Percentiles rank a stretch among this genome's conserved stretches.
Evolutionary conservation across 2,888 invertebrate genomes (phyloP).

Genomic region (Rhabditoides inermis): DNA sequence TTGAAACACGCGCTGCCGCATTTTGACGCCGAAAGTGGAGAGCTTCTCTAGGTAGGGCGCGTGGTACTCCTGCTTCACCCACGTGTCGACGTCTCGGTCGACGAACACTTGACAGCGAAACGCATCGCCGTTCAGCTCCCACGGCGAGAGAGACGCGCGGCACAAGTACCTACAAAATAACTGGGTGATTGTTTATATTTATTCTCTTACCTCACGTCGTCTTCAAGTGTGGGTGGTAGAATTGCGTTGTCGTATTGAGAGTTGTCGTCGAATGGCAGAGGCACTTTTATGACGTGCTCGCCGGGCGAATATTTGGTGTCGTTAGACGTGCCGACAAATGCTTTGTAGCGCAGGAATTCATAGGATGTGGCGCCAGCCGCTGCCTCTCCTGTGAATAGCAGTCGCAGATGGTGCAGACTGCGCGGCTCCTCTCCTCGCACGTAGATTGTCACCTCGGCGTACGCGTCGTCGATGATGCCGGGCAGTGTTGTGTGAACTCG

Average conservation of each 20-base stretch:
- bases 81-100: slow-evolving; percentile 35
- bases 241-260: slow-evolving; percentile 34
- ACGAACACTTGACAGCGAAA: slow-evolving; percentile 14
- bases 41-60: slow-evolving; percentile 20
- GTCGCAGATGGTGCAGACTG: slow-evolving; percentile 17
- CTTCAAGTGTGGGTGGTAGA: slow-evolving; percentile 23
- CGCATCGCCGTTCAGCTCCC: slow-evolving; percentile 8
- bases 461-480: slow-evolving; percentile 19
- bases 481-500: not conserved
- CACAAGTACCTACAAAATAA: slow-evolving; percentile 20
- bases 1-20: slow-evolving; percentile 32
- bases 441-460: slow-evolving; percentile 21
- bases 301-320: slow-evolving; percentile 24
- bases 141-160: slow-evolving; percentile 11
- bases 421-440: slow-evolving; percentile 24
- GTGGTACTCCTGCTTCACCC: slow-evolving; percentile 31
- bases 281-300: slow-evolving; percentile 20
- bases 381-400: slow-evolving; percentile 27
- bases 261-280: slow-evolving; percentile 33
- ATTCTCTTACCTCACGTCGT: slow-evolving; percentile 5
- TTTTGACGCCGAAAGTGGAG: slow-evolving; percentile 24
- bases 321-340: slow-evolving; percentile 19
- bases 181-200: too few species aligned
- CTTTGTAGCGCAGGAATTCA: slow-evolving; percentile 39
- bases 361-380: slow-evolving; percentile 33